A percentile compares a stretch with the other conserved stretches of the same genome.
These are phyloP conservation scores for Columba janthina DNA, from an alignment of 2,113 vertebrate species.

Conservation along the genomic window DNA sequence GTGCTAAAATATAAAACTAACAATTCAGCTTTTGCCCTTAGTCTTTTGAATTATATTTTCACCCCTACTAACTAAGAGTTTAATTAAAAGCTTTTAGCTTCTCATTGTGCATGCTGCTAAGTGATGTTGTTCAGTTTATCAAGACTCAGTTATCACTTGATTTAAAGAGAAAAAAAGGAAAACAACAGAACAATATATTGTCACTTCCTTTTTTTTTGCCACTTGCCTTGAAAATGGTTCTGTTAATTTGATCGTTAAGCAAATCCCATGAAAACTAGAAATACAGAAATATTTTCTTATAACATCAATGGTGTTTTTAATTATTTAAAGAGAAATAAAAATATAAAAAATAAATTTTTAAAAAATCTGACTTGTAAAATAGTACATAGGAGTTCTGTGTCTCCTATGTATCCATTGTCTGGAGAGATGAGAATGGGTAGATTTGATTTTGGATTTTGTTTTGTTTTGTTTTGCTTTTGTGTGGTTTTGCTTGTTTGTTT, in stretches of 20 bases:
- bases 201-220: conserved; percentile 8
- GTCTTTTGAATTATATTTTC: conserved; percentile 74
- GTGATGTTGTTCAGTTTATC: conserved; percentile 67
- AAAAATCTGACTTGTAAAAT: background rate
- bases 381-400: background rate
- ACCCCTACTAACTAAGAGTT: conserved; percentile 67
- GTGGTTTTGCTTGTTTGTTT: background rate
- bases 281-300: background rate
- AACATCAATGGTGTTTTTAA: background rate
- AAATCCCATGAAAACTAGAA: background rate
- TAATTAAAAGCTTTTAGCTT: conserved; percentile 80
- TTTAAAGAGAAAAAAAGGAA: background rate
- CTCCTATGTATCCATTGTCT: background rate
- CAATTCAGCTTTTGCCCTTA: conserved; percentile 62
- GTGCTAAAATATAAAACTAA: conserved; percentile 70
- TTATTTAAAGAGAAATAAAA: background rate
- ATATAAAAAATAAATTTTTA: background rate
- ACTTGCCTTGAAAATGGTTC: conserved; percentile 40
- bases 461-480: background rate
- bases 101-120: conserved; percentile 65
- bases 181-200: background rate
- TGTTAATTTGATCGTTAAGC: conserved; percentile 56
- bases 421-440: background rate
- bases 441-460: background rate
- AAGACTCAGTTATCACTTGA: conserved; percentile 59